Base-by-base conservation (phyloP, 2,113 vertebrate genomes). In the Larimichthys polyactis region DNA sequence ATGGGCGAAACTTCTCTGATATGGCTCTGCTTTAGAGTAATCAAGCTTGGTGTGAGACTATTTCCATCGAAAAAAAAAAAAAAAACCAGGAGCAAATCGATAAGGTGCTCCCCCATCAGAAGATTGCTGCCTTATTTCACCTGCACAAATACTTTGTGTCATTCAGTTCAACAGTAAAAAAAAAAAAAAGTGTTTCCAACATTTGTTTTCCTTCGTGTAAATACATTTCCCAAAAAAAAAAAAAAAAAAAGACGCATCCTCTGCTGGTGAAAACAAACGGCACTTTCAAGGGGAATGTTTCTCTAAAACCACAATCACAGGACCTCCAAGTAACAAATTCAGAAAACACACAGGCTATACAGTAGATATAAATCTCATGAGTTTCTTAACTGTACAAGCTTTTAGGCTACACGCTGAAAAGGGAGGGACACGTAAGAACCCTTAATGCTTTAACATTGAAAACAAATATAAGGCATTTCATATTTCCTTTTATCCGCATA, bases 191-290 rank as follows among this genome's bases (percentile, higher is more conserved):
- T 78, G 81, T 86, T 81, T 43, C 9, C 8, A 84, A 89, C 76
- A 40, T 89, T 86, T 85, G 64, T 84, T 83, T 87, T 88, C 69
- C 84, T 90, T 83, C n/a, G 74, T 85, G 71, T 84, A 76, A 89
- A 82, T 86, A 69, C 69, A 85, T 68, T 43, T 57, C 58, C 55
- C 32, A 57, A 36, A 36, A 36, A 36, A 36, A 36, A 36, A 8
- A 36, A 36, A 36, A 36, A 36, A 36, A 36, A 46, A 74, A 89
- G 79, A 90, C 84, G 70, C 79, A 89, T 91, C 90, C 79, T 91
- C 89, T 93, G 92, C 93, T 94, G 92, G 92, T 94, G 91, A 93
- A 93, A 93, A 93, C 92, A 93, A 93, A 91, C 93, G 91, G 92
- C 91, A 91, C 92, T 93, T 93, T 92, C 87, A 82, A 91, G 93